A percentile compares a stretch with the other conserved stretches of the same genome.
These are phyloP conservation scores for Tolmerus cingulatus DNA, from an alignment of 2,888 invertebrate species.

Conservation along the genomic window DNA sequence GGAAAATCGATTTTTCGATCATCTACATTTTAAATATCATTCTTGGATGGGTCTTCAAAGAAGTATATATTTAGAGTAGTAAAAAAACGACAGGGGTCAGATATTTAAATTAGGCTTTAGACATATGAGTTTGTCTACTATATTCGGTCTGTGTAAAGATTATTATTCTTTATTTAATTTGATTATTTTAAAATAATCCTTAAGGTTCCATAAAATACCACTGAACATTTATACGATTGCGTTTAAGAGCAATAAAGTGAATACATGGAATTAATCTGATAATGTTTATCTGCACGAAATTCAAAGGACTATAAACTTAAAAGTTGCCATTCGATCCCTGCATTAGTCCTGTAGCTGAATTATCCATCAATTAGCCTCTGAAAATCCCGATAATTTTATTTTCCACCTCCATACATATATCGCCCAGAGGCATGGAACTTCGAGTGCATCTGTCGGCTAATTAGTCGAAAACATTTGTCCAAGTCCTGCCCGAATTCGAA, in stretches of 20 bases:
- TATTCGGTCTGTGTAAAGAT: too few species aligned
- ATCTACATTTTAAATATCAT: too few species aligned
- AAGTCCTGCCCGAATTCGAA: constrained; percentile 35
- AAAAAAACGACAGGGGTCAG: too few species aligned
- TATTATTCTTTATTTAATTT: too few species aligned
- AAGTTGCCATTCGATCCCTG: neutral
- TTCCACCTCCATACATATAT: neutral
- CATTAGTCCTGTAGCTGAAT: neutral
- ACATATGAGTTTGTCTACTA: too few species aligned
- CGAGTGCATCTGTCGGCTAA: constrained; percentile 43
- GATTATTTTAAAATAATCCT: neutral
- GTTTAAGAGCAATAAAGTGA: neutral
- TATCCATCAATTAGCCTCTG: neutral
- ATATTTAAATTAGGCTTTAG: too few species aligned
- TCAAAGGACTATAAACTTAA: neutral
- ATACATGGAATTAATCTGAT: neutral
- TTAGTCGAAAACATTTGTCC: constrained; percentile 44
- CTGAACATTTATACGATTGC: neutral
- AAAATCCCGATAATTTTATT: constrained; percentile 15
- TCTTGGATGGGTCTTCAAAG: too few species aligned
- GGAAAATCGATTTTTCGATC: too few species aligned
- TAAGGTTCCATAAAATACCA: neutral
- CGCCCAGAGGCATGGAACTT: neutral
- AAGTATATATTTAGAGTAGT: too few species aligned
- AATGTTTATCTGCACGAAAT: neutral